Conservation (phyloP, 2,888 invertebrate species). For the Cheilosia scutellata region DNA sequence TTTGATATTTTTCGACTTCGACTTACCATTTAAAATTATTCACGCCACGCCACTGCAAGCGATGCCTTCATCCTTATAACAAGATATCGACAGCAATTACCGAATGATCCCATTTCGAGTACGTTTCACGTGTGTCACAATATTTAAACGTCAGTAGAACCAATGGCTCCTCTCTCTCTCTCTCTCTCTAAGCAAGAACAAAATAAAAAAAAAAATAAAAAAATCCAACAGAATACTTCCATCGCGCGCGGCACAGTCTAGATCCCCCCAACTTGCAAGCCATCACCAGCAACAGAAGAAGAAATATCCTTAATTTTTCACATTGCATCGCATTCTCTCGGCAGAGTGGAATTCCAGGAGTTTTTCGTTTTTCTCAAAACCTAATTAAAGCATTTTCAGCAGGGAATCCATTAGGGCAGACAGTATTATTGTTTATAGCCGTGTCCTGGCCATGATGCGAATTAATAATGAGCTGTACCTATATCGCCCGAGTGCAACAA, state of each 20-base stretch:
- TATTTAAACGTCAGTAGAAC: conserved; percentile 72
- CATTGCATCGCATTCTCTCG: conserved; percentile 73
- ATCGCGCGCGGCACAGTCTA: conserved; percentile 50
- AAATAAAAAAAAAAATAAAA: conserved; percentile 7
- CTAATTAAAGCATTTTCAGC: conserved; percentile 76
- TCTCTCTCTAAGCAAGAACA: conserved; percentile 2
- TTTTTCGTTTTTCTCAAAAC: conserved; percentile 76
- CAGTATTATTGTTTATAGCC: conserved; percentile 76
- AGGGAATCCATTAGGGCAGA: conserved; percentile 76
- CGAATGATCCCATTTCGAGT: conserved; percentile 76
- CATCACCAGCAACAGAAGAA: conserved; percentile 39
- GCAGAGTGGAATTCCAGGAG: conserved; percentile 72
- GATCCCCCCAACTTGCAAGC: conserved; percentile 27
- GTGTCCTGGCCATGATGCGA: conserved; percentile 76
- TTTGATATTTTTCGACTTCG: too few relatives aligned
- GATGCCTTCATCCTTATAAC: conserved; percentile 64
- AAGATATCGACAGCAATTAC: conserved; percentile 73
- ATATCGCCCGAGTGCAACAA: conserved; percentile 47
- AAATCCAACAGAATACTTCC: conserved; percentile 38
- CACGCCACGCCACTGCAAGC: too few relatives aligned
- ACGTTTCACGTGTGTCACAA: conserved; percentile 75
- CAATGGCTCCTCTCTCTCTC: conserved; percentile 31
- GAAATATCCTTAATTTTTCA: conserved; percentile 76
- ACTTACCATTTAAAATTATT: too few relatives aligned
- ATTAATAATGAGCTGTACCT: conserved; percentile 73